phyloP scores from a whole-genome alignment of 2,797 vertebrate species.

The Sebastes oblongus region DNA sequence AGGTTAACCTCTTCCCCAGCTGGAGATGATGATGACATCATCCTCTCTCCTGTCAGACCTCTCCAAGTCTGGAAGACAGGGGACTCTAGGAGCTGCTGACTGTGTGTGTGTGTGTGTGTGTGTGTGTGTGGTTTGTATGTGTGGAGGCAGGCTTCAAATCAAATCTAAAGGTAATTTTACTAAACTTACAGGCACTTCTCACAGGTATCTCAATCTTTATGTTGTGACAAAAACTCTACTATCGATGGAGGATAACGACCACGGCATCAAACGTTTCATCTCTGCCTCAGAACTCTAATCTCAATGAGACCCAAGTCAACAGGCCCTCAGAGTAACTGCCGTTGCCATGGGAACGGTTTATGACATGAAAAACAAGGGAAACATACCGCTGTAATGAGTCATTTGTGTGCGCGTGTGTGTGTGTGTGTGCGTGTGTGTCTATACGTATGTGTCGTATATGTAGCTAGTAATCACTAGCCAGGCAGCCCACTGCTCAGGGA shows the following conservation, averaged over 20 bases:
- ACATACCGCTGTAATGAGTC: conserved; percentile 76
- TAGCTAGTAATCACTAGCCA: conserved; percentile 71
- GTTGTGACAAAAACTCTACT: background rate
- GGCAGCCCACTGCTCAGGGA: conserved; percentile 73
- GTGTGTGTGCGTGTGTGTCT: background rate
- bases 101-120: background rate
- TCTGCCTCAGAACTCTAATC: conserved; percentile 41
- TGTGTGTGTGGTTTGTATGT: background rate
- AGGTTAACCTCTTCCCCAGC: conserved; percentile 72
- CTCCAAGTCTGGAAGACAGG: conserved; percentile 29
- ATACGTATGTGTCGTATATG: conserved; percentile 37
- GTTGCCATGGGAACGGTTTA: conserved; percentile 76
- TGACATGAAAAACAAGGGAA: conserved; percentile 78
- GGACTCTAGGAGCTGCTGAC: conserved; percentile 14
- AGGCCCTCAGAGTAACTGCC: conserved; percentile 54
- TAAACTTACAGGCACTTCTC: background rate
- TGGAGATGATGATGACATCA: conserved; percentile 68
- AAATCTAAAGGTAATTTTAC: conserved; percentile 4
- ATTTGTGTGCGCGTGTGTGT: conserved; percentile 44
- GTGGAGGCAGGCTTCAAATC: background rate
- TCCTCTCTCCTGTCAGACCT: conserved; percentile 49
- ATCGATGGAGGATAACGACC: conserved; percentile 15
- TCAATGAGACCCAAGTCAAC: conserved; percentile 68
- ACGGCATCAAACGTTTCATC: conserved; percentile 33
- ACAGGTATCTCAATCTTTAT: conserved; percentile 18